Evolutionary conservation across 2,888 invertebrate genomes (phyloP), one percentile per base, ranked within the genome.

Genomic region (Auanema freiburgensis): DNA sequence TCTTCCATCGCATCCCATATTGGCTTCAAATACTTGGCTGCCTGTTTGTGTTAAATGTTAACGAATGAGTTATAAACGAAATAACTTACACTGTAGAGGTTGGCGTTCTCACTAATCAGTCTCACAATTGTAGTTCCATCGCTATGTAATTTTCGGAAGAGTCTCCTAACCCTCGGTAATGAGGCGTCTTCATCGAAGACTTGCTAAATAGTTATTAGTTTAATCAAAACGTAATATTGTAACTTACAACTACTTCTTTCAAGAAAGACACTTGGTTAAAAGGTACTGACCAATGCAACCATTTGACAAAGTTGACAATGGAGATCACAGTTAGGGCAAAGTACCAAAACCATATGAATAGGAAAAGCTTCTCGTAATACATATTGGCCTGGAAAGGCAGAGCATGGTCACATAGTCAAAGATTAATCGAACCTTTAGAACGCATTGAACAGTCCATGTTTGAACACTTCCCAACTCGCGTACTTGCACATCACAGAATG

Each of bases 321-420:
- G 75, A 72, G 42, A 77, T 14, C 14, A 72, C 12, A 40, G 67
- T 25, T 54, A 80, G 63, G 14, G 63, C 11, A 14, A 67, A 40
- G 41, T 78, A 54, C 80, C 79, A 81, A 71, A 79, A 81, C 80
- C 80, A 83, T 24, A 83, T 64, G 55, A 78, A 71, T 43, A 83
- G 62, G 69, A 76, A 83, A 50, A 83, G 63, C 63, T 83, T 83
- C 70, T 83, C 83, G 69, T 79, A 80, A 76, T 79, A 79, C 81
- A 78, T 80, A 63, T 80, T 80, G 33, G 78, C 69, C 74, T 74
- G 51, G 24, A 65, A 49, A 23, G 4, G n/a, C n/a, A n/a, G n/a
- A 12, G 14, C 14, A 51, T 12, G 51, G 1, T 16, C 12, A 24
- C 21, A 18, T 14, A 55, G 25, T 24, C 8, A 10, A 18, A 16